A percentile compares a stretch with the other conserved stretches of the same genome.
phyloP scores from a whole-genome alignment of 2,797 vertebrate genomes.

The Falco concolor region DNA sequence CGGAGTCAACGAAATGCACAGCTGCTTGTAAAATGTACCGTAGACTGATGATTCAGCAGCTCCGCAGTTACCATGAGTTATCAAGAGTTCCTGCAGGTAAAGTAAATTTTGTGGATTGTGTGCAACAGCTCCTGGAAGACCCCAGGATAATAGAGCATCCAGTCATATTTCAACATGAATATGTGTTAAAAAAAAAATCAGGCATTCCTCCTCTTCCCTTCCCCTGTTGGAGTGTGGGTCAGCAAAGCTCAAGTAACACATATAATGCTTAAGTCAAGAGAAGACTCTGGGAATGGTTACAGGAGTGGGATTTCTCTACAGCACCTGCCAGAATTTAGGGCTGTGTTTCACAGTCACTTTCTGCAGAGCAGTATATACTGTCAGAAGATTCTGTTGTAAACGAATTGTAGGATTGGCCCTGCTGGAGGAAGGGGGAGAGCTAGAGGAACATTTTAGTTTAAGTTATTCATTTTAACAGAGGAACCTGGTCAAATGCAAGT shows the following conservation, averaged over 20 bases:
- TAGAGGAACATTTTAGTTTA: not conserved
- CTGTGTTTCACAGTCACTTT: not conserved
- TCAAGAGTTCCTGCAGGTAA: conserved; percentile 15
- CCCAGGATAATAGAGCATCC: not conserved
- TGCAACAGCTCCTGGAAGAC: not conserved
- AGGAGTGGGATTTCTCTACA: not conserved
- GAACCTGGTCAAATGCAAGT: not conserved
- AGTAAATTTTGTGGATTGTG: not conserved
- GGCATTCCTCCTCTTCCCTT: not conserved
- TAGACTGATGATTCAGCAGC: conserved; percentile 30
- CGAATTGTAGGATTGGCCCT: not conserved
- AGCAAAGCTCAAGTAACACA: not conserved
- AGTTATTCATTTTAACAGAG: not conserved
- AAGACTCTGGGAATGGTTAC: not conserved
- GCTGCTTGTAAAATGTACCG: not conserved
- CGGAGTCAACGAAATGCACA: not conserved
- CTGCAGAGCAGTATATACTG: not conserved
- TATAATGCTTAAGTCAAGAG: not conserved
- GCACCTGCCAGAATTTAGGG: not conserved
- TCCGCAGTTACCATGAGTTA: not conserved
- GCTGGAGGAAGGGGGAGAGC: not conserved
- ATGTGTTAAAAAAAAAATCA: not conserved
- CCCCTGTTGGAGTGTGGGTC: not conserved
- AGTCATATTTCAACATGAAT: not conserved
- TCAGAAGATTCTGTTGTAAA: not conserved